A percentile compares a stretch with the other conserved stretches of the same genome.
Evolutionary conservation across 2,797 vertebrate species (phyloP).

Genomic region (Crocidura indochinensis): DNA sequence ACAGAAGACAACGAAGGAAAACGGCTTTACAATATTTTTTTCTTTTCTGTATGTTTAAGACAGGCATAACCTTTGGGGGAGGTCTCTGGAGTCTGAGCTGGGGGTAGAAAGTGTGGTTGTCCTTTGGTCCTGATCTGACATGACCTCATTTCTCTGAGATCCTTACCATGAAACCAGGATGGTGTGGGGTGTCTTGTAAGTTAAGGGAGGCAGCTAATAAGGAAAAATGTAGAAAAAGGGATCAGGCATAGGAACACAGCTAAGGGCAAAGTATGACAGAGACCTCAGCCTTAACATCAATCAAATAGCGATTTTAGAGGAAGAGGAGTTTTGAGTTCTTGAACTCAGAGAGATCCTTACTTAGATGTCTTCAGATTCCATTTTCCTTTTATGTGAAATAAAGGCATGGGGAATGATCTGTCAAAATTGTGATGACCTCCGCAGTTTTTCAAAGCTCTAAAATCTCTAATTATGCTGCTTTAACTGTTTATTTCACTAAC

Average conservation of each 20-base stretch:
- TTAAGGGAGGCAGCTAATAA: constrained; percentile 10
- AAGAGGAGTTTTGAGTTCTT: constrained; percentile 22
- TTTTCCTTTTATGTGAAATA: constrained; percentile 57
- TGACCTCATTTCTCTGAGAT: constrained; percentile 9
- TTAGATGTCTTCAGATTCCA: background rate
- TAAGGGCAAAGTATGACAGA: background rate
- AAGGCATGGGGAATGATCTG: background rate
- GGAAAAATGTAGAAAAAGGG: background rate
- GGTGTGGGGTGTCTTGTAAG: background rate
- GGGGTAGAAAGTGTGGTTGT: background rate
- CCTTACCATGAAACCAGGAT: background rate
- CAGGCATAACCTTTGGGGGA: constrained; percentile 81
- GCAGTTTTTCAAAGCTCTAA: constrained; percentile 55
- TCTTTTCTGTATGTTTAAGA: constrained; percentile 85
- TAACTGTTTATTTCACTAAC: constrained; percentile 28
- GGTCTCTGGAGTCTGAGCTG: constrained; percentile 53
- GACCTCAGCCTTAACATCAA: background rate
- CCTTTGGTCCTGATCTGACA: background rate
- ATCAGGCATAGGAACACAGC: background rate
- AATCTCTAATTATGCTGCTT: constrained; percentile 17
- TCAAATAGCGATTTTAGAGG: background rate
- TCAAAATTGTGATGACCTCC: constrained; percentile 11
- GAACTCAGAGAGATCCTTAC: background rate
- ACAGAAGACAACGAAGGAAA: constrained; percentile 90
- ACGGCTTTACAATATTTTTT: constrained; percentile 84